Base-by-base conservation (phyloP, 2,113 vertebrate species). In the Agelaius tricolor region DNA sequence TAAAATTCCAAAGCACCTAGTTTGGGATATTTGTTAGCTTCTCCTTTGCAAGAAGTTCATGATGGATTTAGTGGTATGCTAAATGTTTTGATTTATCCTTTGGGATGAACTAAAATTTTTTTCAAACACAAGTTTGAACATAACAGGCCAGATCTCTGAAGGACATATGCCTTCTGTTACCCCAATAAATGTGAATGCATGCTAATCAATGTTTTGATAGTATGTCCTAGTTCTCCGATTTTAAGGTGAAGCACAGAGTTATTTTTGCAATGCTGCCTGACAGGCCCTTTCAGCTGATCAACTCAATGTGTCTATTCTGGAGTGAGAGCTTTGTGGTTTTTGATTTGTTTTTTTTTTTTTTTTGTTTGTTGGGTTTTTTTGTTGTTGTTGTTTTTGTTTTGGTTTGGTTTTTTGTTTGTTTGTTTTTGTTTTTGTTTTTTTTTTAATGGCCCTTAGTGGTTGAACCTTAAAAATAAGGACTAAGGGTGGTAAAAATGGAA, bases 381-480 rank as follows among this genome's bases (percentile, higher is more conserved):
- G n/a, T n/a, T n/a, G n/a, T 35, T 35, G 35, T 35, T n/a, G n/a
- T 35, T 35, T 37, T 37, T 37, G 37, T 37, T 37, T 37, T n/a
- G n/a, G n/a, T n/a, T n/a, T n/a, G 23, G 21, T 28, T 52, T 9
- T 4, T 13, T 18, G 17, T 79, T 71, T 35, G 35, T 35, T 35
- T 35, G 35, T 35, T 37, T 8, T 37, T 37, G 37, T 37, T 37
- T 8, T 37, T 37, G 43, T 71, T 54, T 27, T 43, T 84, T 91
- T 69, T n/a, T n/a, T n/a, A n/a, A 77, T 0, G 0, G 39, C 8
- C 55, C 22, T 71, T 77, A 41, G 46, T 66, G 68, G 15, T 21
- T 85, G 62, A 94, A 90, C 19, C 59, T 91, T 83, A 87, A 83
- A 91, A 96, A 93, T 76, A 91, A 74, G 65, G 73, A 89, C 35